These are phyloP conservation scores for Allenopithecus nigroviridis DNA, from an alignment of 2,797 vertebrate species.

Conservation along the genomic window DNA sequence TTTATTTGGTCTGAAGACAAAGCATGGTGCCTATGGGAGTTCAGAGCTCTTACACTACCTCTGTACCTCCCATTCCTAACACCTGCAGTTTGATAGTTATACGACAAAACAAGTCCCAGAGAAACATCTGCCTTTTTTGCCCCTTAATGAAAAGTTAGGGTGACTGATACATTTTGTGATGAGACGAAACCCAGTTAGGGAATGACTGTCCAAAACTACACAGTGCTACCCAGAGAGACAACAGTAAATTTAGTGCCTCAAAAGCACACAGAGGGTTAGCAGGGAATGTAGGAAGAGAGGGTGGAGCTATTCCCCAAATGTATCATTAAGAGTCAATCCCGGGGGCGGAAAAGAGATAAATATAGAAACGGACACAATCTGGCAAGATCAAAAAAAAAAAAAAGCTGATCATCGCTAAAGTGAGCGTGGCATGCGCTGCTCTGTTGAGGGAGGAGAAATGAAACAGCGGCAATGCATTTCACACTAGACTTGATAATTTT, in stretches of 20 bases:
- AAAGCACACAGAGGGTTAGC: background rate
- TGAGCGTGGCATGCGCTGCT: background rate
- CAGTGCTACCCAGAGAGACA: background rate
- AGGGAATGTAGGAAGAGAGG: background rate
- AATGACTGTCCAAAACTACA: background rate
- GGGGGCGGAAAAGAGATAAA: background rate
- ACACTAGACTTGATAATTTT: background rate
- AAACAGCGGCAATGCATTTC: background rate
- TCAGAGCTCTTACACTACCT: background rate
- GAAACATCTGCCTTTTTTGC: background rate
- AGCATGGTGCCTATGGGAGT: rapidly evolving
- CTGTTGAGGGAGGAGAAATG: background rate
- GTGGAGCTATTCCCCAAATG: background rate
- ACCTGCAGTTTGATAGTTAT: background rate
- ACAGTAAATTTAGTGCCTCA: background rate
- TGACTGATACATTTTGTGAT: background rate
- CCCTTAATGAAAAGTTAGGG: background rate
- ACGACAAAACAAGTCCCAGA: background rate
- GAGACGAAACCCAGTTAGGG: background rate
- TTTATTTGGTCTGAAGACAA: background rate
- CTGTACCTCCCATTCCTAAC: background rate
- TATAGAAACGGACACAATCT: background rate
- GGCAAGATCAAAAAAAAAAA: background rate
- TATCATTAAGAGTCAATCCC: background rate
- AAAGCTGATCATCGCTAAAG: background rate